phyloP scores from a whole-genome alignment of 2,113 vertebrate species.

The Tragelaphus strepsiceros region DNA sequence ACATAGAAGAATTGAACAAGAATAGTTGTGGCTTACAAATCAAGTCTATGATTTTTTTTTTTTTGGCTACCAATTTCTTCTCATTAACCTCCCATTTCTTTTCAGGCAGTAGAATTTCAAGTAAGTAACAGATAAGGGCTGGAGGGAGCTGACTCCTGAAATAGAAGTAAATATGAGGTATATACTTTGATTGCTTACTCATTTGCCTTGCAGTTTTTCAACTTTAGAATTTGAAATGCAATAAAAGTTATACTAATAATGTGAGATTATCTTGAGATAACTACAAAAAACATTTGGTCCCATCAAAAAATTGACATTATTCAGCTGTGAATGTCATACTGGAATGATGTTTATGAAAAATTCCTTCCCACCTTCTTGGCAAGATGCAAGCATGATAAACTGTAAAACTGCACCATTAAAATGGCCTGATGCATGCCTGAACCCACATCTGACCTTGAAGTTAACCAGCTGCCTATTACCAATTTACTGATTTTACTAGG shows the following conservation, averaged over 20 bases:
- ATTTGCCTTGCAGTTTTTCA: not conserved
- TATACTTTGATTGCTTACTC: not conserved
- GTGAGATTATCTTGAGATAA: not conserved
- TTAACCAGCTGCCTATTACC: slow-evolving; percentile 8
- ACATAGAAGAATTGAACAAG: not conserved
- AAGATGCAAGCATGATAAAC: not conserved
- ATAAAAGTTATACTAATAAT: not conserved
- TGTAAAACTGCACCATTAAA: slow-evolving; percentile 47
- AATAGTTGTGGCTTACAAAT: not conserved
- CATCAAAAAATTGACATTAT: not conserved
- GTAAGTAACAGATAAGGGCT: not conserved
- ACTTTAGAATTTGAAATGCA: not conserved
- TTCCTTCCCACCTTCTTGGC: slow-evolving; percentile 45
- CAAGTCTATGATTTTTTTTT: not conserved
- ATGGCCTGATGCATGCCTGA: slow-evolving; percentile 1
- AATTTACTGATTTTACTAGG: slow-evolving; percentile 60
- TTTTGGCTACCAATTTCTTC: not conserved
- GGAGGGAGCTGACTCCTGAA: not conserved
- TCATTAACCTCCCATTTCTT: not conserved
- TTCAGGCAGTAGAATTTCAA: not conserved
- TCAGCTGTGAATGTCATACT: slow-evolving; percentile 4
- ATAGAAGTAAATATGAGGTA: not conserved
- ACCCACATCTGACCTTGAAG: slow-evolving; percentile 56
- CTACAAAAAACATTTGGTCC: not conserved
- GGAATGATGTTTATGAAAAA: slow-evolving; percentile 39